Percentiles rank a stretch among this genome's conserved stretches.
Evolutionary conservation across 2,797 vertebrate genomes (phyloP).

Genomic region (Fistularia tabacaria): DNA sequence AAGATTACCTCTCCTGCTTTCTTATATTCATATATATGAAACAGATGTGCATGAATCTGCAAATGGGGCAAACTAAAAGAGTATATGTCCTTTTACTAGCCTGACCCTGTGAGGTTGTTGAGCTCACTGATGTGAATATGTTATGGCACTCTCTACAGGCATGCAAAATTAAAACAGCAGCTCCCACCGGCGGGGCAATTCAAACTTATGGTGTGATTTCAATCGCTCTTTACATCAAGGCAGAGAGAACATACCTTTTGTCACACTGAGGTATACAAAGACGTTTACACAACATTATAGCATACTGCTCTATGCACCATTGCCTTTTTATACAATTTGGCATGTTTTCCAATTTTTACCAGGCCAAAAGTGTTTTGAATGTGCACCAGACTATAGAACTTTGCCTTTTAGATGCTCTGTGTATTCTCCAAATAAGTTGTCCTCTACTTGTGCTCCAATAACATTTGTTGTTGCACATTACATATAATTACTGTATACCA

Average conservation of each 20-base stretch:
- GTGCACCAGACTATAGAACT: too few species aligned
- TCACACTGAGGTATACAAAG: conserved; percentile 1
- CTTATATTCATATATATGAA: not conserved
- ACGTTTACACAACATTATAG: conserved; percentile 18
- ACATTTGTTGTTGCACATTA: too few species aligned
- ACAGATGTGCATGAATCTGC: conserved; percentile 19
- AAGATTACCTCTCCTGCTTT: not conserved
- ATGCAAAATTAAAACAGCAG: conserved; percentile 71
- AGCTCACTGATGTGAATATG: conserved; percentile 69
- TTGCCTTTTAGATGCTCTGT: too few species aligned
- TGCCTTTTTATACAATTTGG: too few species aligned
- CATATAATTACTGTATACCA: too few species aligned
- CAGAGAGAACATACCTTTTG: conserved; percentile 16
- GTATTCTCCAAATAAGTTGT: too few species aligned
- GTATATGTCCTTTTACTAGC: conserved; percentile 18
- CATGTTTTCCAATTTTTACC: too few species aligned
- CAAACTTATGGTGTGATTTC: conserved; percentile 68
- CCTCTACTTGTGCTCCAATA: too few species aligned
- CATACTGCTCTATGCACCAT: too few species aligned
- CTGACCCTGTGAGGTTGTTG: conserved; percentile 55
- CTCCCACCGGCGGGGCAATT: conserved; percentile 59
- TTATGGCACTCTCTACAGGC: conserved; percentile 67
- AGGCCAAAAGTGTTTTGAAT: too few species aligned
- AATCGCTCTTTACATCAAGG: conserved; percentile 33
- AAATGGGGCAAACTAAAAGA: conserved; percentile 16